phyloP scores from a whole-genome alignment of 2,113 vertebrate genomes.

The Burhinus bistriatus region DNA sequence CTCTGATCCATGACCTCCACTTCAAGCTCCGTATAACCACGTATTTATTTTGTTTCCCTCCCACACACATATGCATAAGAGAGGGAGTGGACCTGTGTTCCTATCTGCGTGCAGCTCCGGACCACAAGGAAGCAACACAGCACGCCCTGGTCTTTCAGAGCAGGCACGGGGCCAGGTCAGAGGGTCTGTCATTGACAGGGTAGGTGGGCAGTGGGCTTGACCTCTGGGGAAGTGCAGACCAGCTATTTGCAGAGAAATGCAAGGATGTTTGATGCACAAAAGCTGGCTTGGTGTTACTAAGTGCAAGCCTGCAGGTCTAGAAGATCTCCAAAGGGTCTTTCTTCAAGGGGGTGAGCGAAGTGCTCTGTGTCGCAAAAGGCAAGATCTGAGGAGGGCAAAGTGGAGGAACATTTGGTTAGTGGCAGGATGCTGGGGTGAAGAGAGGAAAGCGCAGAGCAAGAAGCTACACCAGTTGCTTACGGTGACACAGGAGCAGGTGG shows the following conservation, averaged over 20 bases:
- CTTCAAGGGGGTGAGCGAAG: neutral
- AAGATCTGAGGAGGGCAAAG: neutral
- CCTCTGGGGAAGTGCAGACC: neutral
- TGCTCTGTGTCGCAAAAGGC: neutral
- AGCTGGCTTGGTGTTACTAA: neutral
- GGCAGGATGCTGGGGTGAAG: neutral
- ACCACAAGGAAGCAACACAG: neutral
- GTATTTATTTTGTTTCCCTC: neutral
- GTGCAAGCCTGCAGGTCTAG: neutral
- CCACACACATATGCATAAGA: neutral
- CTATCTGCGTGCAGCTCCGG: neutral
- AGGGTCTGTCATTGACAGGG: neutral
- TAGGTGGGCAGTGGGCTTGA: neutral
- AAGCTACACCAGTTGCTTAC: neutral
- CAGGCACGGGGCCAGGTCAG: rapidly evolving
- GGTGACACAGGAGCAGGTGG: rapidly evolving
- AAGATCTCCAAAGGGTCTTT: neutral
- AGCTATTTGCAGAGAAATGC: neutral
- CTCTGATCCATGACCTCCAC: neutral
- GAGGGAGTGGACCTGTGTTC: neutral
- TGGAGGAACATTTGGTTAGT: neutral
- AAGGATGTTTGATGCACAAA: neutral
- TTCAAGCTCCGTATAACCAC: neutral
- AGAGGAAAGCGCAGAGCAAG: neutral
- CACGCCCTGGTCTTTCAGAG: neutral